Base-by-base conservation (phyloP, 2,113 vertebrate genomes). In the Mormyrus lacerda region DNA sequence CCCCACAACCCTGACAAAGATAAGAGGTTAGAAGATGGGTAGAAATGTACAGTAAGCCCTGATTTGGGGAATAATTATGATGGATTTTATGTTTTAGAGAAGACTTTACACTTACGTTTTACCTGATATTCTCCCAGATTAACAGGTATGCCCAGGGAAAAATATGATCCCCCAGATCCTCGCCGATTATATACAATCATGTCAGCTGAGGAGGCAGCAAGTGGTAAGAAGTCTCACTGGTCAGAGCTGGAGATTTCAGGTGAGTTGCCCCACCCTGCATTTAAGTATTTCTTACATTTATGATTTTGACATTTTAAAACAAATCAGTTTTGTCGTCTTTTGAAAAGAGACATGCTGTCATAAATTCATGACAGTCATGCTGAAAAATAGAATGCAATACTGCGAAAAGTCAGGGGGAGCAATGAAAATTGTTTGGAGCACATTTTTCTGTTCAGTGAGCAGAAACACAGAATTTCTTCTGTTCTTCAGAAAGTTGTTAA, bases 81-180 rank as follows among this genome's bases (percentile, higher is more conserved):
- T 9, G 17, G 31, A 17, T 44, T 31, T 82, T 44, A 39, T 21
- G 6, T 45, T 83, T 44, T 19, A 83, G 17, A 47, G 58, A 65
- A 65, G n/a, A 44, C 35, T 44, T 10, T 55, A 55, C 21, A 55
- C 53, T 55, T 55, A 84, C 17, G 24, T 21, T 45, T 8, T 84
- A 21, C 2, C 21, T 10, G 39, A 24, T 3, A 8, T 84, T 47
- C 39, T 24, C 90, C 83, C 93, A 99, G 98, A 97, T 96, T 97
- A 96, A 97, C 96, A 98, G 98, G 97, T 96, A 99, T 99, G 98
- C 98, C 98, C 98, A 99, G 99, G 95, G 98, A 99, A 98, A 99
- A 99, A 98, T 99, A 99, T 99, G 98, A 99, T 94, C 98, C 98
- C 94, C 98, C 98, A 92, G 98, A 99, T 96, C 98, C 98, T 94